phyloP scores from a whole-genome alignment of 2,888 invertebrate genomes.

The Elmis aenea region DNA sequence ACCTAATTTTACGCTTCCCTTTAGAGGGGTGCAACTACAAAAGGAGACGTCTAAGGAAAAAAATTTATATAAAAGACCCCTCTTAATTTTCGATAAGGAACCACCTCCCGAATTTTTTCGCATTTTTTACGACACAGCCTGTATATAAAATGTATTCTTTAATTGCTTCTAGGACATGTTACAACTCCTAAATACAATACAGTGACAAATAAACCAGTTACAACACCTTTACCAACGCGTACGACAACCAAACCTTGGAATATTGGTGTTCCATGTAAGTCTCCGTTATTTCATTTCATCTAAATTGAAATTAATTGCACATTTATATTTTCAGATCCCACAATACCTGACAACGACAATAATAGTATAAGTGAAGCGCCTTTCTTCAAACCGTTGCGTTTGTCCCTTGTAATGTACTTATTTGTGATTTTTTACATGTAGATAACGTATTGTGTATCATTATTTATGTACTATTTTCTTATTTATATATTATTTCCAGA shows the following conservation, averaged over 20 bases:
- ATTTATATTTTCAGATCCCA: constrained; percentile 19
- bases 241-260: constrained; percentile 34
- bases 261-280: constrained; percentile 24
- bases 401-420: constrained; percentile 5
- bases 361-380: constrained; percentile 15
- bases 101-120: no score
- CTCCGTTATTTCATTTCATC: background rate
- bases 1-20: no score
- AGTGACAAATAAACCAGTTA: constrained; percentile 14
- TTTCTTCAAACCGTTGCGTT: background rate
- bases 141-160: background rate
- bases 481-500: no score
- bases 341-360: constrained; percentile 20
- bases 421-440: constrained; percentile 12
- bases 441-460: constrained; percentile 5
- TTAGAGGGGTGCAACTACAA: no score
- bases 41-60: no score
- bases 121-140: background rate
- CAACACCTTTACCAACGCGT: constrained; percentile 17
- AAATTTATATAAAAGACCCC: no score
- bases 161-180: constrained; percentile 10
- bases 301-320: constrained; percentile 1
- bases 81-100: no score
- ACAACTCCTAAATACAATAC: constrained; percentile 10
- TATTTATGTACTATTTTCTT: constrained; percentile 6